Conservation (phyloP, 1,140 invertebrate species). For the Steinernema khuongi region DNA sequence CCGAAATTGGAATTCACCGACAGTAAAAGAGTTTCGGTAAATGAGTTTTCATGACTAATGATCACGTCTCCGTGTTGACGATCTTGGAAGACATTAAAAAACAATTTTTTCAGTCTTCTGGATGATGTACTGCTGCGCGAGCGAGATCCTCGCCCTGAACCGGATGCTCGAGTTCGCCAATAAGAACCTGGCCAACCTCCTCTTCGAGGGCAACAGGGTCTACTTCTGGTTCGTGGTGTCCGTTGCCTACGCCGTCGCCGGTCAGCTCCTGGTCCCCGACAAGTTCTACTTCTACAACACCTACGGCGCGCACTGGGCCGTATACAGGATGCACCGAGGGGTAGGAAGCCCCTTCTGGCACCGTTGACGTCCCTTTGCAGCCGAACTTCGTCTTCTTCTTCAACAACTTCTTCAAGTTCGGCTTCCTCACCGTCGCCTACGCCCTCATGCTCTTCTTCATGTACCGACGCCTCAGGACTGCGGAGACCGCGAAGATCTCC, state of each 20-base stretch:
- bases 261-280: not conserved
- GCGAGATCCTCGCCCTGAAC: not conserved
- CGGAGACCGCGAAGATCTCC: too few relatives aligned
- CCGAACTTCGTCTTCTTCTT: not conserved
- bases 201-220: not conserved
- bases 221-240: not conserved
- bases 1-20: too few relatives aligned
- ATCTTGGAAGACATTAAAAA: too few relatives aligned
- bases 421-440: not conserved
- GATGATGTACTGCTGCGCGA: not conserved
- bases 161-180: not conserved
- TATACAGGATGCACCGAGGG: too few relatives aligned
- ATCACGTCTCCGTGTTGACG: too few relatives aligned
- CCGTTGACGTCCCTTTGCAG: too few relatives aligned
- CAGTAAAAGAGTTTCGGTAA: too few relatives aligned
- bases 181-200: not conserved
- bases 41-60: too few relatives aligned
- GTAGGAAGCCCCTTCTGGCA: too few relatives aligned
- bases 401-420: not conserved
- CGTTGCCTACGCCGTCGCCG: not conserved
- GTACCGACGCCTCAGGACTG: not conserved
- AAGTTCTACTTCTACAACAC: not conserved
- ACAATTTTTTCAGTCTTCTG: too few relatives aligned
- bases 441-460: not conserved
- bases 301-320: too few relatives aligned